These are phyloP conservation scores for Halictus quadricinctus DNA, from an alignment of 2,888 invertebrate species.

Conservation along the genomic window DNA sequence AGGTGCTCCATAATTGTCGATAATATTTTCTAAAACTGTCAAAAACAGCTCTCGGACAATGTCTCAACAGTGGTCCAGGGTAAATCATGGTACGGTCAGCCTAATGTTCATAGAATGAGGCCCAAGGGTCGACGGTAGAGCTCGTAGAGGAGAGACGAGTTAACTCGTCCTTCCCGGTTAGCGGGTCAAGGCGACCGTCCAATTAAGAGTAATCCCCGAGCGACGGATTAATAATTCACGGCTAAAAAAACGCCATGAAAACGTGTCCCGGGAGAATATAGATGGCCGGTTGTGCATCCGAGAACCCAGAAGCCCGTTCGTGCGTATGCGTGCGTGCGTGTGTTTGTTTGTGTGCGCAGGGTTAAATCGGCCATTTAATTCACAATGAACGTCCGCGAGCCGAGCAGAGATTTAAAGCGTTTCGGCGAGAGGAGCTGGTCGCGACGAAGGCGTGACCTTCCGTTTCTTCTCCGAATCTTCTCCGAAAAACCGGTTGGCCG, in stretches of 20 bases:
- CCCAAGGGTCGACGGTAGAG: not conserved
- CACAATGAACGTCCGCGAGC: slow-evolving; percentile 26
- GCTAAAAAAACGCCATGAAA: not conserved
- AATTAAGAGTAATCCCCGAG: not conserved
- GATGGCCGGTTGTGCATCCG: not conserved
- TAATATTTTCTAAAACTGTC: not conserved
- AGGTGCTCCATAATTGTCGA: not conserved
- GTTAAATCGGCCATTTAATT: slow-evolving; percentile 40
- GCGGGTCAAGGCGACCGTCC: slow-evolving; percentile 6
- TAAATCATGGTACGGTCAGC: not conserved
- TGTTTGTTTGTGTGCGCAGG: not conserved
- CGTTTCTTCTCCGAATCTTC: slow-evolving; percentile 69
- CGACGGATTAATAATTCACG: slow-evolving; percentile 16
- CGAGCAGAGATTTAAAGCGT: slow-evolving; percentile 46
- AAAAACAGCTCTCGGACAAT: not conserved
- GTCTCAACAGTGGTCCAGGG: not conserved
- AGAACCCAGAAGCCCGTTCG: not conserved
- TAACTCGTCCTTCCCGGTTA: not conserved
- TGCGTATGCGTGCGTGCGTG: not conserved
- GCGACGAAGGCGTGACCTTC: slow-evolving; percentile 59
- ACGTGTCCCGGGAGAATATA: not conserved
- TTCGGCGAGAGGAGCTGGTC: slow-evolving; percentile 9
- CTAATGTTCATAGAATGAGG: not conserved
- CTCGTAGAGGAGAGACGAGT: not conserved
- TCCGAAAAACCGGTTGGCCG: slow-evolving; percentile 69